Percentiles rank a stretch among this genome's conserved stretches.
Conservation (phyloP, 2,888 invertebrate species). For the Erebia palarica region DNA sequence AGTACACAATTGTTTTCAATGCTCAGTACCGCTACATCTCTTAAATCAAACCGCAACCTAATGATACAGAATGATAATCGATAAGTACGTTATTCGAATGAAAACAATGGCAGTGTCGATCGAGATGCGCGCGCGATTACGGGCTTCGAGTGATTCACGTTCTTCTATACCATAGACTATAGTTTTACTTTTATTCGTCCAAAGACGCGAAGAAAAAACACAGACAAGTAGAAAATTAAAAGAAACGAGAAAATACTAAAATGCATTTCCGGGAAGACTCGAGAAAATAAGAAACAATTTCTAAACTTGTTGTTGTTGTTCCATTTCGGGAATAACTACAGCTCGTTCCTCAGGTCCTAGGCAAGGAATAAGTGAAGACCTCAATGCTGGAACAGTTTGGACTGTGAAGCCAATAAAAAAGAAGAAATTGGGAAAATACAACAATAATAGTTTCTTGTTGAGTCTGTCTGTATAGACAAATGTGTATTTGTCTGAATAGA, state of each 20-base stretch:
- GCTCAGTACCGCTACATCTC: slow-evolving; percentile 43
- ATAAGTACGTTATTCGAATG: slow-evolving; percentile 44
- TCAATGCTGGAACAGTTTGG: too few relatives aligned
- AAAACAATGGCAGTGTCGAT: slow-evolving; percentile 44
- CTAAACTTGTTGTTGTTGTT: too few relatives aligned
- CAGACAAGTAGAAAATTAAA: background rate
- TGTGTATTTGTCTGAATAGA: too few relatives aligned
- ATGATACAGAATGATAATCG: slow-evolving; percentile 41
- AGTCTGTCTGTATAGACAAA: too few relatives aligned
- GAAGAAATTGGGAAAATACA: background rate
- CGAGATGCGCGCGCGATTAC: slow-evolving; percentile 42
- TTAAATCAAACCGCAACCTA: slow-evolving; percentile 25
- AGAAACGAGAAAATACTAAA: background rate
- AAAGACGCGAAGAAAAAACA: background rate
- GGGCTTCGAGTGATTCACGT: slow-evolving; percentile 28
- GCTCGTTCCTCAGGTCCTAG: too few relatives aligned
- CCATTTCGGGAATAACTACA: too few relatives aligned
- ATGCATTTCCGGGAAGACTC: background rate
- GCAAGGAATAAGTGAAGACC: too few relatives aligned
- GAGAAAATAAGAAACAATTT: background rate
- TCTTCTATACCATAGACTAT: background rate
- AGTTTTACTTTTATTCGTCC: background rate
- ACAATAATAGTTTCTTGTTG: too few relatives aligned
- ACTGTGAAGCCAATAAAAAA: too few relatives aligned
- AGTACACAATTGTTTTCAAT: slow-evolving; percentile 6